Evolutionary conservation across 2,113 vertebrate genomes (phyloP).

Genomic region (Semnornis frantzii): DNA sequence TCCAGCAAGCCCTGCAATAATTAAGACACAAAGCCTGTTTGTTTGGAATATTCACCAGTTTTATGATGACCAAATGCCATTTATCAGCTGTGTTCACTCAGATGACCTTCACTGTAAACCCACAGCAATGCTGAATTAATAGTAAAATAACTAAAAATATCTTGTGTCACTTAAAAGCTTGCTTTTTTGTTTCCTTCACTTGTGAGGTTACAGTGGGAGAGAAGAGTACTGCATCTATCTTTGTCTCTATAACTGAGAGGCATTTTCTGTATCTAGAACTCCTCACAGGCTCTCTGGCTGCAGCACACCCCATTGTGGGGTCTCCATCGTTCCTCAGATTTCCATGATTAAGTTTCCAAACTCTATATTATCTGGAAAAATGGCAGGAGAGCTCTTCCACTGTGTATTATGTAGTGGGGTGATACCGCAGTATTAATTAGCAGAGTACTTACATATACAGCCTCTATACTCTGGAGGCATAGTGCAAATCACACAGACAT

Average conservation of each 20-base stretch:
- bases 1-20: background rate
- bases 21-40: background rate
- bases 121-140: background rate
- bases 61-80: background rate
- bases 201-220: background rate
- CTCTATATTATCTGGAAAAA: background rate
- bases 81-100: background rate
- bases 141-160: background rate
- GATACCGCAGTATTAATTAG: slow-evolving; percentile 14
- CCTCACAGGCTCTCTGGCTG: background rate
- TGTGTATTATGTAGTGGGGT: background rate
- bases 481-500: background rate
- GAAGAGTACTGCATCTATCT: background rate
- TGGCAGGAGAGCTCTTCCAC: background rate
- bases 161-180: background rate
- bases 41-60: background rate
- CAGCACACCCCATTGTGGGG: background rate
- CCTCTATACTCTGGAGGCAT: background rate
- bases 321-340: background rate
- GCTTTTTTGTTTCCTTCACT: background rate
- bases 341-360: background rate
- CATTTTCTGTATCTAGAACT: background rate
- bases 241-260: background rate
- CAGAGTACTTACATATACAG: background rate
- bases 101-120: background rate